phyloP scores from a whole-genome alignment of 2,888 invertebrate species.

The Tinea pellionella region DNA sequence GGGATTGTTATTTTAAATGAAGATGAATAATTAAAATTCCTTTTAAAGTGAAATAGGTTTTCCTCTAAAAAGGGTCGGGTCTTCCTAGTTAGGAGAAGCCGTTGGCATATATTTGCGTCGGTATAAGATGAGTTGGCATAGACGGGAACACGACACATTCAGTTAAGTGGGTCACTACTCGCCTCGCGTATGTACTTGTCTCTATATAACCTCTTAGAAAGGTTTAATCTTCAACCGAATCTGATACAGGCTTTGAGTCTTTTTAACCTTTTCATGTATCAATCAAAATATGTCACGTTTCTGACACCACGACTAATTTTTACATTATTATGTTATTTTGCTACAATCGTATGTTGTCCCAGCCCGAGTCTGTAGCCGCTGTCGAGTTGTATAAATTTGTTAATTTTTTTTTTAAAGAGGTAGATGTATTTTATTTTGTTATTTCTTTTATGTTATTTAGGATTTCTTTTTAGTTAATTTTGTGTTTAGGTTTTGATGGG shows the following conservation, averaged over 20 bases:
- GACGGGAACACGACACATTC: constrained; percentile 19
- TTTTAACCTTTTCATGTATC: neutral
- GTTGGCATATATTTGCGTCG: constrained; percentile 36
- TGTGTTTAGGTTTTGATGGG: too few species aligned
- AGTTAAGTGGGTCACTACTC: constrained; percentile 13
- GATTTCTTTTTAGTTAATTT: too few species aligned
- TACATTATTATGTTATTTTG: too few species aligned
- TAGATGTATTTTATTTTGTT: too few species aligned
- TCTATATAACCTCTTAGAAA: constrained; percentile 7
- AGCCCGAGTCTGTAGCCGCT: too few species aligned
- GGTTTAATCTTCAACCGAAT: constrained; percentile 6
- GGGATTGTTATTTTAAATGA: neutral
- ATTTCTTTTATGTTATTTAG: too few species aligned
- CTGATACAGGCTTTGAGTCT: constrained; percentile 8
- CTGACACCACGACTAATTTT: neutral
- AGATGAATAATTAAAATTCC: neutral
- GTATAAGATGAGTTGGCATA: constrained; percentile 46
- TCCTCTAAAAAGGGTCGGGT: constrained; percentile 5
- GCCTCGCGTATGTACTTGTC: neutral
- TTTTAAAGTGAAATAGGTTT: neutral
- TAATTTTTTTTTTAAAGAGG: too few species aligned
- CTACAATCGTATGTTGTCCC: too few species aligned
- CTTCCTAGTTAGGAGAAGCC: constrained; percentile 8
- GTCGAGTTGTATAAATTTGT: too few species aligned
- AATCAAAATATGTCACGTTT: neutral